Conservation (phyloP, 2,888 invertebrate species). For the Sialis fuliginosa region DNA sequence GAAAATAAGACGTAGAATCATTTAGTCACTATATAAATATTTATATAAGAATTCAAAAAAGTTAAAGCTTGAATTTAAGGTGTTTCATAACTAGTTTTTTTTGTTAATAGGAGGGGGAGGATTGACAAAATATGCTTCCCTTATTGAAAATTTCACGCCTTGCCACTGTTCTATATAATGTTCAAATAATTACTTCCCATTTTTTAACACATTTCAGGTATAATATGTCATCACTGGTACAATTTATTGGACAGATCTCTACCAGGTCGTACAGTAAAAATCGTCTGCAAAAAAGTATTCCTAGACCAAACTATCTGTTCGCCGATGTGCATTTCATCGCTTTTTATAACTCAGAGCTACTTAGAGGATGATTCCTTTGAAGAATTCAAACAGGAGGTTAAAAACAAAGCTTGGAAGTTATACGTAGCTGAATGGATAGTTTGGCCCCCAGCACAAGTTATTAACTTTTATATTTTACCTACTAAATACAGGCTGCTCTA, state of each 20-base stretch:
- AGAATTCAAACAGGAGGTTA: slow-evolving; percentile 48
- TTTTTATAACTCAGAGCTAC: slow-evolving; percentile 57
- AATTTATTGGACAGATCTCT: slow-evolving; percentile 50
- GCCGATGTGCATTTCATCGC: slow-evolving; percentile 57
- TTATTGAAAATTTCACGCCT: no score
- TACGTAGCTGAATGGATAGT: slow-evolving; percentile 80
- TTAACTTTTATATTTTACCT: slow-evolving; percentile 83
- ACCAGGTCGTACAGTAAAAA: slow-evolving; percentile 44
- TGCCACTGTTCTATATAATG: no score
- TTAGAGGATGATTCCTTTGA: slow-evolving; percentile 43
- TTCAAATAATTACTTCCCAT: no score
- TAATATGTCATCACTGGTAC: slow-evolving; percentile 79
- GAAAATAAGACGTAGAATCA: no score
- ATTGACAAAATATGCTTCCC: no score
- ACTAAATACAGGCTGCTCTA: slow-evolving; percentile 69
- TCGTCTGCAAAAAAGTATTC: slow-evolving; percentile 58
- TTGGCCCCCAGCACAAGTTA: slow-evolving; percentile 83
- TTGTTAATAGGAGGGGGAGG: no score
- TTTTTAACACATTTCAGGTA: slow-evolving; percentile 18
- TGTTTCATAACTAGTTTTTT: no score
- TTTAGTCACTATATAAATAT: no score
- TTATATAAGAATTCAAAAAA: no score
- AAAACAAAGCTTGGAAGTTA: slow-evolving; percentile 54
- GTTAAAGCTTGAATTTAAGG: no score
- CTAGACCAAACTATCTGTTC: slow-evolving; percentile 73